Conservation (phyloP, 2,888 invertebrate genomes). For the Brachyptera putata region DNA sequence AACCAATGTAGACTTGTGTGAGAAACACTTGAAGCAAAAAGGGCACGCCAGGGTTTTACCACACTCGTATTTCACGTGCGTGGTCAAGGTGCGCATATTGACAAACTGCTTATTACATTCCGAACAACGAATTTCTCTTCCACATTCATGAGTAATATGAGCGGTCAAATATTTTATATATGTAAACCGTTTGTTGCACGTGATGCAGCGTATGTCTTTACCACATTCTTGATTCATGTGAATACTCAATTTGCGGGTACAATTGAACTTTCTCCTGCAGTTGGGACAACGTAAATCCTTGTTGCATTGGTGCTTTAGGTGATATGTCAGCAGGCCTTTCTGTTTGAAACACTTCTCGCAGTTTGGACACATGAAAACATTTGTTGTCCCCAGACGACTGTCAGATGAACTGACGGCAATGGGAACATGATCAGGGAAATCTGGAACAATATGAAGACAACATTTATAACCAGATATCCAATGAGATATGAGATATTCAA, state of each 20-base stretch:
- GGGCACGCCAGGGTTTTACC: background rate
- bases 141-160: constrained; percentile 1
- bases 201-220: background rate
- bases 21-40: background rate
- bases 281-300: background rate
- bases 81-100: background rate
- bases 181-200: background rate
- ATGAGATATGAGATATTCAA: too few species aligned
- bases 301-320: constrained; percentile 19
- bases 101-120: background rate
- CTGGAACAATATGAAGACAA: too few species aligned
- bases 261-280: background rate
- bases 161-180: background rate
- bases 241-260: background rate
- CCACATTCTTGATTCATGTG: background rate
- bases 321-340: constrained; percentile 12
- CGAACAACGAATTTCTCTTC: background rate
- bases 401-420: too few species aligned
- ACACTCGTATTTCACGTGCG: background rate
- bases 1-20: background rate
- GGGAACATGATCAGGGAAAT: too few species aligned
- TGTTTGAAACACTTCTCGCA: constrained; percentile 23
- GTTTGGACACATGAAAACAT: constrained; percentile 22
- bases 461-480: too few species aligned
- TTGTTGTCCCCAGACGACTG: background rate